phyloP scores from a whole-genome alignment of 1,140 invertebrate species.

The Ceratina calcarata region DNA sequence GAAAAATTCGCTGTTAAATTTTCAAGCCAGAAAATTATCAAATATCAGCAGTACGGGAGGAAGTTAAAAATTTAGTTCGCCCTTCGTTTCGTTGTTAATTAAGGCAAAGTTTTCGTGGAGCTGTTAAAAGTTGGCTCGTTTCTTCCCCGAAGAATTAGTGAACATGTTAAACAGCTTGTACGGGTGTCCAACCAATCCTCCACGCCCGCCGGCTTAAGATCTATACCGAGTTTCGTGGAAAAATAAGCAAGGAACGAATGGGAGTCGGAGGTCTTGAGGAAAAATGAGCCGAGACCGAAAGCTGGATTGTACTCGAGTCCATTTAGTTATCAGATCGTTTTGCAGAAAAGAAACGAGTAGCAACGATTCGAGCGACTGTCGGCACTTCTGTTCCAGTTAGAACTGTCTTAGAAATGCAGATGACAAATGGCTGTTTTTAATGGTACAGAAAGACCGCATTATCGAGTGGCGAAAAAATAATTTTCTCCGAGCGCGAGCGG shows the following conservation, averaged over 20 bases:
- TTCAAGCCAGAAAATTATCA: no score
- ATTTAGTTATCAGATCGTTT: slow-evolving; percentile 23
- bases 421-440: slow-evolving; percentile 18
- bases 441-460: not conserved
- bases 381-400: not conserved
- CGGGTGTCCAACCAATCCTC: not conserved
- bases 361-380: not conserved
- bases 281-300: slow-evolving; percentile 12
- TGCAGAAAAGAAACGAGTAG: slow-evolving; percentile 24
- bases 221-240: not conserved
- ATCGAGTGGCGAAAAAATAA: not conserved
- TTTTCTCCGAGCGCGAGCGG: not conserved
- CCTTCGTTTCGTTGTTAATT: slow-evolving; percentile 31
- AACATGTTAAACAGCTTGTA: slow-evolving; percentile 36
- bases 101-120: slow-evolving; percentile 9
- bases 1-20: no score
- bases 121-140: slow-evolving; percentile 39
- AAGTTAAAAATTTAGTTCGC: slow-evolving; percentile 1
- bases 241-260: not conserved
- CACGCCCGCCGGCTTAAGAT: not conserved
- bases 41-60: no score
- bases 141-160: slow-evolving; percentile 11
- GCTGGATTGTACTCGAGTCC: not conserved
- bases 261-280: not conserved
- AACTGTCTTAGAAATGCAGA: not conserved